Evolutionary conservation across 1,140 invertebrate species (phyloP), one percentile per base, ranked within the genome.

Genomic region (Caerostris darwini): DNA sequence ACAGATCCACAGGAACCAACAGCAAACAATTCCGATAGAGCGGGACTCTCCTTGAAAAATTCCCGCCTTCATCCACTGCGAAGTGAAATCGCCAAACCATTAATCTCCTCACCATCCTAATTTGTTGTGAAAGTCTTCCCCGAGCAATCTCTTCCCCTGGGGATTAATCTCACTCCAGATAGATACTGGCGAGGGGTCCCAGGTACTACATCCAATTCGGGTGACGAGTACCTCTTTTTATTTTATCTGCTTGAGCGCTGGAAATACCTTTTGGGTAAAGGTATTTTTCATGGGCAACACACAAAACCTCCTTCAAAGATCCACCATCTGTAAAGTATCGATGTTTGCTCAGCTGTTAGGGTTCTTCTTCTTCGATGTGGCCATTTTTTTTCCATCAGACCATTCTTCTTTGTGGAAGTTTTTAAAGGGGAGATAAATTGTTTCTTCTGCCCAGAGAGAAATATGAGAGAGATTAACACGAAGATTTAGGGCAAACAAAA

Each of bases 291-390:
- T 54, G 69, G 69, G n/a, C 19, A 7, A 59, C 6, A 56, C 19
- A 67, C 34, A 81, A 64, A 58, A 54, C 64, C 14, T n/a, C 53
- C 64, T 59, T 67, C 53, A 89, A 69, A 56, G 10, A 64, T 34
- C 87, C 54, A 5, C 54, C 10, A 12, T 54, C 17, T 64, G 50
- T 81, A 81, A 81, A 58, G 89, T 81, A 90, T 90, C 89, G 89
- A 14, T 90, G 89, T 90, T 90, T 90, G 89, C 61, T 71, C 89
- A 90, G 89, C 89, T 90, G 89, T 64, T 81, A n/a, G n/a, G 34
- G n/a, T n/a, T 50, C 7, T 34, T n/a, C n/a, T n/a, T 53, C 81
- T n/a, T n/a, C n/a, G n/a, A n/a, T n/a, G n/a, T n/a, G n/a, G n/a
- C n/a, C n/a, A n/a, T n/a, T n/a, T n/a, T n/a, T n/a, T n/a, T n/a